Conservation (phyloP, 2,113 vertebrate species). For the Pomatostomus ruficeps region DNA sequence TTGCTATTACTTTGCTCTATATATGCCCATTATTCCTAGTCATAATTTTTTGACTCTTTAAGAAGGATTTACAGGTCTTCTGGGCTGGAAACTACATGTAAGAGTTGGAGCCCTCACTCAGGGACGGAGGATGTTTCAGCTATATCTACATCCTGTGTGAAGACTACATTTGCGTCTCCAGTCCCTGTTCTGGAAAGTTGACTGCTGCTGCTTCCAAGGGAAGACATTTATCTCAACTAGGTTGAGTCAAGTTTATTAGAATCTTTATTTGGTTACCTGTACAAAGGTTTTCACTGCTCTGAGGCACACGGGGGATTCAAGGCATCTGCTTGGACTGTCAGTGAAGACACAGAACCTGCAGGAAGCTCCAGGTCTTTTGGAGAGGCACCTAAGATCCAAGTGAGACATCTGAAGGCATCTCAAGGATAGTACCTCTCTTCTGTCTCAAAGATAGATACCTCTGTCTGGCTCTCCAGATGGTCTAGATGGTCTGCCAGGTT, state of each 20-base stretch:
- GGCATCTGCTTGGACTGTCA: neutral
- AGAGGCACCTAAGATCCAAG: neutral
- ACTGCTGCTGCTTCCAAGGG: neutral
- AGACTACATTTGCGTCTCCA: neutral
- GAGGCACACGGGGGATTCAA: neutral
- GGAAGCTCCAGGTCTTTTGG: neutral
- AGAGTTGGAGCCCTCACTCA: neutral
- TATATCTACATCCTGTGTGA: neutral
- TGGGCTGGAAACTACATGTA: neutral
- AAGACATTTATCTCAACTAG: neutral
- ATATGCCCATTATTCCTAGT: neutral
- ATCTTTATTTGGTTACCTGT: neutral
- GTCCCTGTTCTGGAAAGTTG: neutral
- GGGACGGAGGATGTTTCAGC: neutral
- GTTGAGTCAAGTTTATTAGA: neutral
- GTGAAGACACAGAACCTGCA: neutral
- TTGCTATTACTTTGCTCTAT: neutral
- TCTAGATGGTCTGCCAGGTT: neutral
- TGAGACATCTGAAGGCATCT: neutral
- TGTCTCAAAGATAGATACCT: neutral
- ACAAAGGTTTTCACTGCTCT: neutral
- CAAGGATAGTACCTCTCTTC: too few species aligned
- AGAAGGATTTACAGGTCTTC: neutral
- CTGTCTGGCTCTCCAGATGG: neutral
- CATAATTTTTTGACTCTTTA: neutral